These are phyloP conservation scores for Vulpes lagopus DNA, from an alignment of 2,113 vertebrate species.

Conservation along the genomic window DNA sequence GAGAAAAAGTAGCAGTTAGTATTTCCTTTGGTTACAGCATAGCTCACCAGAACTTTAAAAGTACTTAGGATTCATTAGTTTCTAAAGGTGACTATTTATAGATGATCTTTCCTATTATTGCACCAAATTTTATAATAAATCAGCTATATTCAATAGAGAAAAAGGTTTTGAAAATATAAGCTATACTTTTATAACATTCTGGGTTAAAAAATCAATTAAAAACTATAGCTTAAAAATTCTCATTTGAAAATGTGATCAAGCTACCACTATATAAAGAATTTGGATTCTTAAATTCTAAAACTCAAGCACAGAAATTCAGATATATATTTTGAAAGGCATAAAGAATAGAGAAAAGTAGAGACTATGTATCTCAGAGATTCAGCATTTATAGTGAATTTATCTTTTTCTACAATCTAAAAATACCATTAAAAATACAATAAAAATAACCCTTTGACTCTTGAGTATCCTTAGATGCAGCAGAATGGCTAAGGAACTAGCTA, in stretches of 20 bases:
- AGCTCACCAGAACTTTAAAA: background rate
- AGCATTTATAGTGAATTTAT: background rate
- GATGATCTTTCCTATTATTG: background rate
- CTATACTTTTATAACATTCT: background rate
- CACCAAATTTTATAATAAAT: background rate
- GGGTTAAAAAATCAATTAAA: background rate
- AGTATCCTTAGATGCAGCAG: background rate
- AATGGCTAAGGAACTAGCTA: background rate
- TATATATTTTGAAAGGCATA: conserved; percentile 20
- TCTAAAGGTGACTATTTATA: background rate
- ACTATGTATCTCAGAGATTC: background rate
- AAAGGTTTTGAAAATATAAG: background rate
- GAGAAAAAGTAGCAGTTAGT: background rate
- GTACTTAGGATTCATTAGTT: background rate
- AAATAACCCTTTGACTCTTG: background rate
- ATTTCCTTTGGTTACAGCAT: background rate
- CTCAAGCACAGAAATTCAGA: background rate
- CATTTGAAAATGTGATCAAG: background rate
- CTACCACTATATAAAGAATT: background rate
- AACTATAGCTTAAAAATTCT: background rate
- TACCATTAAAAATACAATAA: background rate
- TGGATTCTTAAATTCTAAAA: background rate
- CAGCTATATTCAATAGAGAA: background rate
- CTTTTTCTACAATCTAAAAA: background rate
- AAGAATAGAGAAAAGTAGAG: background rate